These are phyloP conservation scores for Scarus forsteni DNA, from an alignment of 2,797 vertebrate genomes.

Conservation along the genomic window DNA sequence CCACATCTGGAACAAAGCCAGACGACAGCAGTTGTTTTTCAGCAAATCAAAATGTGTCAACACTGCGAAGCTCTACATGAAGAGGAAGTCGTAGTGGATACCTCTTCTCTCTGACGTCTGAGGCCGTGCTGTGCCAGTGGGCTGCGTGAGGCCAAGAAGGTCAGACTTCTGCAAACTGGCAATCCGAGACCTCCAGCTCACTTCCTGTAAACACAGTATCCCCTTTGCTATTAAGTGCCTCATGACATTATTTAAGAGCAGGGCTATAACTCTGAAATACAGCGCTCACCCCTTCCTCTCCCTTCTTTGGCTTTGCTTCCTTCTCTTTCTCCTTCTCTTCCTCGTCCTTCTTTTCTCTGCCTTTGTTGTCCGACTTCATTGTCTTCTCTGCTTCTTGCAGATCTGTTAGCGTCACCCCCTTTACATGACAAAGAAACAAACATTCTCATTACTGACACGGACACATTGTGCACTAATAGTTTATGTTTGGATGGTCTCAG, in stretches of 20 bases:
- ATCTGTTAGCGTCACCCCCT: slow-evolving; percentile 91
- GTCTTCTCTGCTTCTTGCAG: slow-evolving; percentile 90
- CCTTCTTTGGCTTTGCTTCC: slow-evolving; percentile 78
- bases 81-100: slow-evolving; percentile 29
- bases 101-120: slow-evolving; percentile 76
- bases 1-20: slow-evolving; percentile 77
- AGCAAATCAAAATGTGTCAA: slow-evolving; percentile 18
- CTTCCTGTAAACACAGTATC: slow-evolving; percentile 78
- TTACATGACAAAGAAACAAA: slow-evolving; percentile 31
- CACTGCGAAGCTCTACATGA: neutral
- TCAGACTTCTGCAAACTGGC: slow-evolving; percentile 90
- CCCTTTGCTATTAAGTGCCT: slow-evolving; percentile 38
- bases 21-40: slow-evolving; percentile 10
- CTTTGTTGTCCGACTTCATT: slow-evolving; percentile 84
- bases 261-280: slow-evolving; percentile 21
- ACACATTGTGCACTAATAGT: neutral
- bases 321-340: slow-evolving; percentile 80
- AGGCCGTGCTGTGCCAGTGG: slow-evolving; percentile 80
- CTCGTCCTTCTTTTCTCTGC: slow-evolving; percentile 79
- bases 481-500: neutral
- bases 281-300: slow-evolving; percentile 84
- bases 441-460: neutral
- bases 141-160: slow-evolving; percentile 88
- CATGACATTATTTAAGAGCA: slow-evolving; percentile 24
- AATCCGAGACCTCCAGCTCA: slow-evolving; percentile 89